phyloP scores from a whole-genome alignment of 2,888 invertebrate species.

The Eutolmus rufibarbis region DNA sequence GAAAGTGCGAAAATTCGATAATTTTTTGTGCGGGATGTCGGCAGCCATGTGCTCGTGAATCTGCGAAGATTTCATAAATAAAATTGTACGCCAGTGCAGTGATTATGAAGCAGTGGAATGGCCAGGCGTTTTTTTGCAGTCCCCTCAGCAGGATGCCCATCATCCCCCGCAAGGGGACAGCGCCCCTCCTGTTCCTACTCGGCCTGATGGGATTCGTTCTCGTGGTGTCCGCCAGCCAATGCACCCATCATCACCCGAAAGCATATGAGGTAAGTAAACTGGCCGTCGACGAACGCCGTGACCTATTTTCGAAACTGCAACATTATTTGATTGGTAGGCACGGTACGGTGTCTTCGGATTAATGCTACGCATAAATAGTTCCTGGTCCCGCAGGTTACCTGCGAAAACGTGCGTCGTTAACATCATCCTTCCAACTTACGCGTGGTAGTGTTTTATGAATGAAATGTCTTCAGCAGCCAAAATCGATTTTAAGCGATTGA shows the following conservation, averaged over 20 bases:
- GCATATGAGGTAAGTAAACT: conserved; percentile 68
- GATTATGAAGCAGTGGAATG: background rate
- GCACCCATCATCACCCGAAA: conserved; percentile 73
- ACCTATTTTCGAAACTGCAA: background rate
- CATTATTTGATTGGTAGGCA: background rate
- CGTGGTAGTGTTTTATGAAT: background rate
- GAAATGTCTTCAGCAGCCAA: background rate
- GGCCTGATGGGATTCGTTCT: background rate
- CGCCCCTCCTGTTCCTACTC: background rate
- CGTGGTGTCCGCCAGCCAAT: conserved; percentile 60
- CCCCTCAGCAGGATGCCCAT: background rate
- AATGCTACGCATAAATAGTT: background rate
- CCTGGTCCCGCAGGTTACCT: background rate
- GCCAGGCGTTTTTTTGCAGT: background rate
- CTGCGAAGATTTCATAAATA: background rate
- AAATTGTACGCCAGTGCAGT: background rate
- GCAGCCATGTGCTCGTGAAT: background rate
- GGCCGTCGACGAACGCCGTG: background rate
- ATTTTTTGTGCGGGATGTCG: background rate
- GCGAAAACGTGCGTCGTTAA: background rate
- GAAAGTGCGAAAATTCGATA: background rate
- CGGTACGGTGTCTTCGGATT: too few species aligned
- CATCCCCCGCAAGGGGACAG: background rate
- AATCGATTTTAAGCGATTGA: background rate
- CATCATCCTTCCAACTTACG: background rate